phyloP scores from a whole-genome alignment of 2,888 invertebrate species.

The Cephus rjabovi region DNA sequence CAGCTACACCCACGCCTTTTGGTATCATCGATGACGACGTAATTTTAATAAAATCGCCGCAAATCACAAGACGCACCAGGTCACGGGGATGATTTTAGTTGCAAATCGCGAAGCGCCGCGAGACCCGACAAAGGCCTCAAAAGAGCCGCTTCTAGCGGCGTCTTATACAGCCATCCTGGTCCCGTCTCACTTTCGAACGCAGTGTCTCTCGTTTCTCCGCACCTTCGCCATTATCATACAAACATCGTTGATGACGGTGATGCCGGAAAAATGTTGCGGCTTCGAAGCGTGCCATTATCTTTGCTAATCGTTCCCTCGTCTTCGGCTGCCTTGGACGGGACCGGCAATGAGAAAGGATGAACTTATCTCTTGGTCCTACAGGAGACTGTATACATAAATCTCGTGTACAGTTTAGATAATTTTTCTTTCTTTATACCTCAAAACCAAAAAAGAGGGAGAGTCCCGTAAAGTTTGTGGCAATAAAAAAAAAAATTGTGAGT shows the following conservation, averaged over 20 bases:
- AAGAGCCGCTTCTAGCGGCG: slow-evolving; percentile 53
- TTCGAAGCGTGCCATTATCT: slow-evolving; percentile 48
- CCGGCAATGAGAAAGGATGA: not conserved
- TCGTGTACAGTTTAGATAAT: not conserved
- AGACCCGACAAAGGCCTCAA: slow-evolving; percentile 63
- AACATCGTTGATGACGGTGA: slow-evolving; percentile 59
- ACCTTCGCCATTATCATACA: slow-evolving; percentile 65
- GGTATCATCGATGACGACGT: slow-evolving; percentile 37
- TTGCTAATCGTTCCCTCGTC: slow-evolving; percentile 43
- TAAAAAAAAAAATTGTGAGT: not conserved
- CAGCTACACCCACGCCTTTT: not conserved
- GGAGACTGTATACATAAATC: not conserved
- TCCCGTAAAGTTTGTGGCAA: slow-evolving; percentile 2
- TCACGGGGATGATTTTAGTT: slow-evolving; percentile 64
- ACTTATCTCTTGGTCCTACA: not conserved
- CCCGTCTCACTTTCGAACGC: slow-evolving; percentile 31
- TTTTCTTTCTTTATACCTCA: not conserved
- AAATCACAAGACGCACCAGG: slow-evolving; percentile 51
- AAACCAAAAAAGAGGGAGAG: not conserved
- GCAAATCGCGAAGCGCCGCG: slow-evolving; percentile 66
- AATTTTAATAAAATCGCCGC: slow-evolving; percentile 64
- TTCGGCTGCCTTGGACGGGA: not conserved
- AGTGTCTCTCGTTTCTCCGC: slow-evolving; percentile 55
- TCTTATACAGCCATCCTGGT: slow-evolving; percentile 27
- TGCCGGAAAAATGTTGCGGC: slow-evolving; percentile 59